Percentiles rank a stretch among this genome's conserved stretches.
These are phyloP conservation scores for Crepidodera aurea DNA, from an alignment of 2,888 invertebrate species.

Conservation along the genomic window DNA sequence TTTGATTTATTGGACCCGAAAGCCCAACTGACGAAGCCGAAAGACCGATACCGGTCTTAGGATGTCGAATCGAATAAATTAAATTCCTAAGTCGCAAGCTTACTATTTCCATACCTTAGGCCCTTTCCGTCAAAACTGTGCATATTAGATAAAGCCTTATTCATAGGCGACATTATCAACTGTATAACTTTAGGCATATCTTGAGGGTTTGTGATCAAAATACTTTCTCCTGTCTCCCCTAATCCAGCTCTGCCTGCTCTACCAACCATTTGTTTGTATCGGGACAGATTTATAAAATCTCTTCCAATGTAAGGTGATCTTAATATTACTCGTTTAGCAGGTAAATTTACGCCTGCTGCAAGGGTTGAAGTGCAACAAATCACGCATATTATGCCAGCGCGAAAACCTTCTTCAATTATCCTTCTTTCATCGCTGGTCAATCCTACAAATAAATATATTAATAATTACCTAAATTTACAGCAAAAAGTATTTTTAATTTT, in stretches of 20 bases:
- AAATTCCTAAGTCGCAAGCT: too few relatives aligned
- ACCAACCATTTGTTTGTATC: conserved; percentile 96
- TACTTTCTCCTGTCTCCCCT: conserved; percentile 84
- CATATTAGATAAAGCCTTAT: conserved; percentile 70
- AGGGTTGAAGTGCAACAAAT: conserved; percentile 95
- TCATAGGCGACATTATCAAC: conserved; percentile 72
- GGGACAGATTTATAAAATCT: conserved; percentile 60
- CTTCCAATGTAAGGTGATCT: conserved; percentile 72
- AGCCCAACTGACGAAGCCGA: too few relatives aligned
- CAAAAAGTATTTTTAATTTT: background rate
- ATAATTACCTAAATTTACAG: conserved; percentile 68
- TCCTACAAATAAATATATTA: conserved; percentile 57
- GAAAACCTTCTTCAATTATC: conserved; percentile 84
- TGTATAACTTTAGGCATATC: conserved; percentile 69
- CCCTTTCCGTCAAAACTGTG: conserved; percentile 65
- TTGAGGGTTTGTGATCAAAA: conserved; percentile 74
- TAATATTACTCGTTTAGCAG: conserved; percentile 86
- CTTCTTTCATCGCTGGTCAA: conserved; percentile 87
- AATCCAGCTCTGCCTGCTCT: conserved; percentile 92
- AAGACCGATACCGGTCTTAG: too few relatives aligned
- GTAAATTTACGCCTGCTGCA: conserved; percentile 97
- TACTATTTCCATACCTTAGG: conserved; percentile 57
- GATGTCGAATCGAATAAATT: too few relatives aligned
- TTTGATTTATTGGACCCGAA: too few relatives aligned
- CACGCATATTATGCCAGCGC: conserved; percentile 83